Evolutionary conservation across 2,113 vertebrate genomes (phyloP), one percentile per base, ranked within the genome.

Genomic region (Caracal caracal): DNA sequence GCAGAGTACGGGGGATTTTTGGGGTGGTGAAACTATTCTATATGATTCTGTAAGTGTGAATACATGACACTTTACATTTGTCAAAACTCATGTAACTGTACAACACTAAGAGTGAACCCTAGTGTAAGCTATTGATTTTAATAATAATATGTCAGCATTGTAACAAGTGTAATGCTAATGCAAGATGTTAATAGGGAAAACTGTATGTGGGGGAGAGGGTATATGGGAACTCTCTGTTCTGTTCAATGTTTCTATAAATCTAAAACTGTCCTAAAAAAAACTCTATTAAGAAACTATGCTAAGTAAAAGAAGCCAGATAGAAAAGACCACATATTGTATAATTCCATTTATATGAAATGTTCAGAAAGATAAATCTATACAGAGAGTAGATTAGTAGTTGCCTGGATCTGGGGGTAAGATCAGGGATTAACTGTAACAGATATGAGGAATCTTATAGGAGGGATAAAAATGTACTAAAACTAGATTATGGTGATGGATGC

Each of bases 231-330:
- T 92, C 82, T 83, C 43, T 51, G 3, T 88, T 63, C 65, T 96
- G 47, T 30, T 84, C 47, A 61, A 47, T 43, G 83, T 70, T 93
- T 85, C 90, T 82, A 2, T 89, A 92, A 92, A 76, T 85, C 86
- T 84, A 88, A 88, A 95, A 93, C 35, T 88, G 16, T 68, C 90
- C 37, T 59, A 9, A 59, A 33, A 53, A 82, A 87, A 91, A 76
- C 30, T 88, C 49, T 91, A 76, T 92, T 81, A 71, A 76, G 47
- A 78, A 78, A 49, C 13, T 49, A 33, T 94, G 61, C 61, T 87
- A 94, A 93, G 65, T 76, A 66, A 93, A 96, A 95, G 51, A 95
- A 92, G 7, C n/a, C 71, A 73, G 22, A 73, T 81, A 70, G 17
- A 83, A 85, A 86, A 91, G 35, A 37, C 5, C 87, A 88, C 11